These are phyloP conservation scores for Scyliorhinus canicula DNA, from an alignment of 2,797 vertebrate genomes.

Conservation along the genomic window DNA sequence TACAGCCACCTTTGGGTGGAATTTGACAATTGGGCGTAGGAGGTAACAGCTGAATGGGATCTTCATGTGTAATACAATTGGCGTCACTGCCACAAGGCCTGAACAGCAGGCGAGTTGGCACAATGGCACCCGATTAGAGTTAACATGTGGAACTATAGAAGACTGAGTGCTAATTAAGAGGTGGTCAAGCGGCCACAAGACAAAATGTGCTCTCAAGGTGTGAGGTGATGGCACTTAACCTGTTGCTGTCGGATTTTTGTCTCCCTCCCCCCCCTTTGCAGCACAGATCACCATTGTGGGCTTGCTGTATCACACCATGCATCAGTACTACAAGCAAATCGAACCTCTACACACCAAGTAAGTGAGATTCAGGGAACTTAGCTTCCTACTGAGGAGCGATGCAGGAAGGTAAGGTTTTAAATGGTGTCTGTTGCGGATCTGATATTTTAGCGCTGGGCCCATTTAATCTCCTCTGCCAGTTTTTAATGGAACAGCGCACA, in stretches of 20 bases:
- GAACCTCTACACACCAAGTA: slow-evolving; percentile 75
- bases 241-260: slow-evolving; percentile 37
- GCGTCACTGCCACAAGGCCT: not conserved
- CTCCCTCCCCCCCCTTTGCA: slow-evolving; percentile 49
- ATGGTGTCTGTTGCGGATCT: not conserved
- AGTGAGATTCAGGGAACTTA: slow-evolving; percentile 45
- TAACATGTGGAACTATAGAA: slow-evolving; percentile 43
- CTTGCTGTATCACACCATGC: slow-evolving; percentile 84
- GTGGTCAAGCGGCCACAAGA: slow-evolving; percentile 45
- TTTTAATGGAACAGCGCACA: not conserved
- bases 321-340: slow-evolving; percentile 74
- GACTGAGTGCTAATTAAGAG: slow-evolving; percentile 51
- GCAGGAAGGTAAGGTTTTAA: not conserved
- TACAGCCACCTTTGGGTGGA: not conserved
- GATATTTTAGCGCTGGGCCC: not conserved
- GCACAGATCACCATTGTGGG: slow-evolving; percentile 85
- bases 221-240: slow-evolving; percentile 52
- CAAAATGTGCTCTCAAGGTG: not conserved
- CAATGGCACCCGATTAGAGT: slow-evolving; percentile 49
- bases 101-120: not conserved
- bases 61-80: too few relatives aligned
- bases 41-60: not conserved
- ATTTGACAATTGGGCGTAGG: not conserved
- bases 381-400: not conserved
- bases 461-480: not conserved